Base-by-base conservation (phyloP, 2,113 vertebrate species). In the Dicaeum eximium region DNA sequence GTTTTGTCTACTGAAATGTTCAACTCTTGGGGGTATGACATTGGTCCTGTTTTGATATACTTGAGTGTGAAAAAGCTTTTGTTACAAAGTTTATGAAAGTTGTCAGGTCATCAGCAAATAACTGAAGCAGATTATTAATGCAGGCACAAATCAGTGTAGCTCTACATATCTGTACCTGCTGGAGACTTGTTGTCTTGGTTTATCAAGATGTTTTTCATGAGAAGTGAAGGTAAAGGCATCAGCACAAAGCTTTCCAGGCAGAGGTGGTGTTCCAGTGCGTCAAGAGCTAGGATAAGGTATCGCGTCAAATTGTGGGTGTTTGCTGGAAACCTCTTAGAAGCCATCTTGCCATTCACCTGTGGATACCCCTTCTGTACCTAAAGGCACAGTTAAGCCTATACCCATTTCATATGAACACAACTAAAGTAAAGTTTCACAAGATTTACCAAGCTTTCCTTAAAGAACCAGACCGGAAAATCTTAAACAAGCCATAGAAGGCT, bases 391-490 rank as follows among this genome's bases (percentile, higher is more conserved):
- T 75, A 78, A 80, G 53, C 45, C 73, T 73, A 30, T 54, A 64
- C 31, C n/a, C 66, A 16, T 71, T 96, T 93, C 44, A 69, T 40
- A 54, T 28, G 22, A 82, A 91, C 3, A 2, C 16, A 30, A 40
- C 40, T 58, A 28, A 92, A 65, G 50, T 35, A 17, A 80, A 71
- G 45, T 86, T 86, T 83, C 74, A 72, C 60, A 69, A 96, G 31
- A 69, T 80, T 95, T 77, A 78, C 70, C 80, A 37, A 74, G 17
- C 37, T 96, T 82, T 81, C 80, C 51, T 77, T 94, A 71, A 77
- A 96, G 90, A 96, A 74, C 17, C 75, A 88, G 78, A 89, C 16
- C 73, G 74, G 77, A 86, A 95, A 97, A 93, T 54, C 83, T 93
- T 92, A 69, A 96, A 97, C 37, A 82, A 83, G 54, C 13, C 57